phyloP scores from a whole-genome alignment of 2,797 vertebrate genomes.

The Pitangus sulphuratus region DNA sequence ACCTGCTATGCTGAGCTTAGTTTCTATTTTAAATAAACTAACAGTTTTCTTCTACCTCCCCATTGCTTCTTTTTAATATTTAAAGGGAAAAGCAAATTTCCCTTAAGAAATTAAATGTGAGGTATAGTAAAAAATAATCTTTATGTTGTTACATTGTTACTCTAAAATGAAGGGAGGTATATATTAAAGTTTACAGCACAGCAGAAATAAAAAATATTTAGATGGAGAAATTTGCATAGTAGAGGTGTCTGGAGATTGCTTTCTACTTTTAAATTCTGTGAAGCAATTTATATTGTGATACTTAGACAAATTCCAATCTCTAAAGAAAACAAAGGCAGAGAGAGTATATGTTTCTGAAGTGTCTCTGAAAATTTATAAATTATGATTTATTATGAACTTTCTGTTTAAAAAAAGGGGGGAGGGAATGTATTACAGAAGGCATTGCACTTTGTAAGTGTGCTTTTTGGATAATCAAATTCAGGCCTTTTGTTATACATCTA shows the following conservation, averaged over 20 bases:
- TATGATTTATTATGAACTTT: background rate
- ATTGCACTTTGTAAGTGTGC: background rate
- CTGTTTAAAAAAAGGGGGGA: background rate
- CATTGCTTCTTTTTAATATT: background rate
- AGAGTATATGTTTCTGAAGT: background rate
- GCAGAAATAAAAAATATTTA: background rate
- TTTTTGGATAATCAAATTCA: background rate
- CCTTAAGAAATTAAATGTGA: background rate
- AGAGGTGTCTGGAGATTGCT: background rate
- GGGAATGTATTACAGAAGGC: background rate
- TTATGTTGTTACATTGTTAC: background rate
- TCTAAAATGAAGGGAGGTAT: background rate
- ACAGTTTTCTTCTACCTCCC: background rate
- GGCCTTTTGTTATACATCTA: background rate
- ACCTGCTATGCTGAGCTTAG: background rate
- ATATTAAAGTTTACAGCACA: background rate
- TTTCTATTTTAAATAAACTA: constrained; percentile 10
- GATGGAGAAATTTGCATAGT: background rate
- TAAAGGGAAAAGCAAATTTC: background rate
- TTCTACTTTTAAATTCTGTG: background rate
- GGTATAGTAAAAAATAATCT: background rate
- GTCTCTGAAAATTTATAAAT: background rate
- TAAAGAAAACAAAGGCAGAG: background rate
- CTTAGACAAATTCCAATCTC: background rate
- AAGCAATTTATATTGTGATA: background rate